Percentiles rank a stretch among this genome's conserved stretches.
These are phyloP conservation scores for Prosapia bicincta DNA, from an alignment of 2,888 invertebrate species.

Conservation along the genomic window DNA sequence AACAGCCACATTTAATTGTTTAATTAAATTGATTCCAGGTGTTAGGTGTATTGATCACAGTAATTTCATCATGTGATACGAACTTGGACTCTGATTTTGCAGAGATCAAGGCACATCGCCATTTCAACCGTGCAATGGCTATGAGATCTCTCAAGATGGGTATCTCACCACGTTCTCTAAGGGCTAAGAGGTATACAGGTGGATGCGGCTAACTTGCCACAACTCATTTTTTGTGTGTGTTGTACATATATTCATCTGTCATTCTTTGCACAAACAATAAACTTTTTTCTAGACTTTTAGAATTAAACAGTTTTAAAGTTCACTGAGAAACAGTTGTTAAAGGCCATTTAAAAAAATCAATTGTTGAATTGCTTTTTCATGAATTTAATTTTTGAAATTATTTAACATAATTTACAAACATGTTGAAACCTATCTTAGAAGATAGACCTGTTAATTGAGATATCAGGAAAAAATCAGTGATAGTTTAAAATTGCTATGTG, in stretches of 20 bases:
- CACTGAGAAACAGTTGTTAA: not conserved
- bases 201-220: constrained; percentile 30
- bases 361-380: not conserved
- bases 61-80: constrained; percentile 69
- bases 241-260: not conserved
- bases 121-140: constrained; percentile 86
- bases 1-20: no score
- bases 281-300: not conserved
- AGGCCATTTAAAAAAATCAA: not conserved
- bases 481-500: no score
- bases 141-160: constrained; percentile 66
- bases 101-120: constrained; percentile 68
- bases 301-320: not conserved
- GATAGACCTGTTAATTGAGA: no score
- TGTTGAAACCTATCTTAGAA: no score
- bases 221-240: not conserved
- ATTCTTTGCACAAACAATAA: not conserved
- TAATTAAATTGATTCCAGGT: no score
- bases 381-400: not conserved
- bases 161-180: constrained; percentile 36
- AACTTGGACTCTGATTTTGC: constrained; percentile 48
- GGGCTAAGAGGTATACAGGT: constrained; percentile 36
- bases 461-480: no score
- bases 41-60: constrained; percentile 76
- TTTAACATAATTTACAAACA: no score